These are phyloP conservation scores for Scelioninae gen. 1 DNA, from an alignment of 2,888 invertebrate species.

Conservation along the genomic window DNA sequence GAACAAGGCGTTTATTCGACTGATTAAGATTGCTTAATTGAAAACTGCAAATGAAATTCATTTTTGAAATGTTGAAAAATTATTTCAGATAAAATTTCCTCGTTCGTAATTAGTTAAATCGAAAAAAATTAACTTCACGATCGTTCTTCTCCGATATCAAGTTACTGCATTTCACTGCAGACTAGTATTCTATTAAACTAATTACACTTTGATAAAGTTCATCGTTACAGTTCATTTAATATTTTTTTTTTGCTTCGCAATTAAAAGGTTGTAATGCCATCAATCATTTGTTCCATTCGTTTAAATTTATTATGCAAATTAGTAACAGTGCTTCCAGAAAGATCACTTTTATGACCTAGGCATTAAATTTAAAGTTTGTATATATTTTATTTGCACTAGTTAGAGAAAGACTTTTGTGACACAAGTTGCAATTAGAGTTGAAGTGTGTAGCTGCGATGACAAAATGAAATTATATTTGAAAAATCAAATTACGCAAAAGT, in stretches of 20 bases:
- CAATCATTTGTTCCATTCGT: constrained; percentile 5
- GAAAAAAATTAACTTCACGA: too few relatives aligned
- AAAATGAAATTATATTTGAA: constrained; percentile 52
- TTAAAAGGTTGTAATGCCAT: constrained; percentile 17
- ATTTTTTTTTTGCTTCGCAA: constrained; percentile 1
- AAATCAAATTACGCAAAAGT: constrained; percentile 55
- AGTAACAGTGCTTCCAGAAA: constrained; percentile 4
- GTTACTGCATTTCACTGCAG: constrained; percentile 7
- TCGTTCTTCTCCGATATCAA: constrained; percentile 1
- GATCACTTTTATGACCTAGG: background rate
- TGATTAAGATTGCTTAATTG: too few relatives aligned
- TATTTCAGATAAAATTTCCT: too few relatives aligned
- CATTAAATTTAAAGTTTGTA: constrained; percentile 15
- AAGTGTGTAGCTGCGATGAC: constrained; percentile 25
- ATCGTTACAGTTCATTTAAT: constrained; percentile 24
- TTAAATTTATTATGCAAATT: constrained; percentile 27
- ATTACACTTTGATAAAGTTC: constrained; percentile 21
- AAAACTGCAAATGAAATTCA: too few relatives aligned
- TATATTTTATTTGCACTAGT: constrained; percentile 41
- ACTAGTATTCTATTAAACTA: constrained; percentile 11
- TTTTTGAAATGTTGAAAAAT: too few relatives aligned
- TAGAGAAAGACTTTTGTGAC: constrained; percentile 36
- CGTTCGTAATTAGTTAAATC: too few relatives aligned
- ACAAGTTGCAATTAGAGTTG: constrained; percentile 34
- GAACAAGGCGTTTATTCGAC: too few relatives aligned